phyloP scores from a whole-genome alignment of 2,113 vertebrate genomes.

The Eulemur rufifrons region DNA sequence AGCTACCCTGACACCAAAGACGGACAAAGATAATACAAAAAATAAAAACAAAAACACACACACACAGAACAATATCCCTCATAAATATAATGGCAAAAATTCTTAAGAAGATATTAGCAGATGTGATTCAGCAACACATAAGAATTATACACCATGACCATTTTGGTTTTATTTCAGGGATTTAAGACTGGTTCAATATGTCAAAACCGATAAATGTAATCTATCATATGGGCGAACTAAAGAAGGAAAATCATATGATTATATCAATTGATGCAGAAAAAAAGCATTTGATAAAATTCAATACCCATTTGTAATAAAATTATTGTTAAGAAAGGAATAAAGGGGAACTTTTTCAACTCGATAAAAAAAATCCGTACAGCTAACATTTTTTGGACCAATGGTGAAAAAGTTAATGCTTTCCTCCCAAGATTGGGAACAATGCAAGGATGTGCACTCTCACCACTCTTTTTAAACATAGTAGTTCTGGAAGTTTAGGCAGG shows the following conservation, averaged over 20 bases:
- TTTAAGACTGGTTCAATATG: not conserved
- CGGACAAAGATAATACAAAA: not conserved
- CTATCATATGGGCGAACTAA: not conserved
- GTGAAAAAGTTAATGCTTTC: not conserved
- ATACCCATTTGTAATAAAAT: not conserved
- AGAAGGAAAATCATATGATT: not conserved
- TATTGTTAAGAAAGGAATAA: not conserved
- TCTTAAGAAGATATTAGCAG: not conserved
- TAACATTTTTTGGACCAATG: not conserved
- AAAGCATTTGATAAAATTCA: not conserved
- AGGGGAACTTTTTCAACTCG: not conserved
- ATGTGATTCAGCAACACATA: not conserved
- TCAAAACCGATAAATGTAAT: not conserved
- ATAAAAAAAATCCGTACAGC: not conserved
- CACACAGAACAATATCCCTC: too few species aligned
- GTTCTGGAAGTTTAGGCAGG: not conserved
- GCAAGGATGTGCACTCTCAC: not conserved
- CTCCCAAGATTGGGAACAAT: not conserved
- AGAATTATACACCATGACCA: not conserved
- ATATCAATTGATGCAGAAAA: not conserved
- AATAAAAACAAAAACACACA: too few species aligned
- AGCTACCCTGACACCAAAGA: not conserved
- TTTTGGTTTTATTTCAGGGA: not conserved
- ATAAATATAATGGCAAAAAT: not conserved
- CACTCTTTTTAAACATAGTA: not conserved